These are phyloP conservation scores for Erebia epiphron DNA, from an alignment of 2,888 invertebrate genomes.

Conservation along the genomic window DNA sequence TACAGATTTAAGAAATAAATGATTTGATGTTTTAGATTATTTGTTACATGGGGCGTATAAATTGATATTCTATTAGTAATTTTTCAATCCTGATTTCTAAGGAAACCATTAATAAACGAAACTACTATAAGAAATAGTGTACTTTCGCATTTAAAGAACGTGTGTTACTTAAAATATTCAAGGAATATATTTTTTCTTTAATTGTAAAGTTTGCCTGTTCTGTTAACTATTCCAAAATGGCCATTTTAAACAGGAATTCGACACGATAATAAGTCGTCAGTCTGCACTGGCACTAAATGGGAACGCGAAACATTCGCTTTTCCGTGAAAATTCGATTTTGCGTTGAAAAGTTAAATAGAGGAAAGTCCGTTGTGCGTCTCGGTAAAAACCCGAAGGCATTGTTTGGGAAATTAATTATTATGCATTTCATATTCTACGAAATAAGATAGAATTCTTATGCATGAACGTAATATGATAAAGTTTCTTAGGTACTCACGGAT, in stretches of 20 bases:
- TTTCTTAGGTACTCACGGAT: not conserved
- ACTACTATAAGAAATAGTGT: too few species aligned
- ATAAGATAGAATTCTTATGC: not conserved
- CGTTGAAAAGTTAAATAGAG: conserved; percentile 37
- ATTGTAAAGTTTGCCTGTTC: too few species aligned
- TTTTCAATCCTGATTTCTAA: too few species aligned
- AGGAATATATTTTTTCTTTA: too few species aligned
- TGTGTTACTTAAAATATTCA: too few species aligned
- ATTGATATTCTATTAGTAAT: too few species aligned
- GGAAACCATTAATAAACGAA: too few species aligned
- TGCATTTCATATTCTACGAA: not conserved
- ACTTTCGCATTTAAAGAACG: too few species aligned
- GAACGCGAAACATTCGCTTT: conserved; percentile 41
- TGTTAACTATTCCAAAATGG: not conserved
- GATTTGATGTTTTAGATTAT: too few species aligned
- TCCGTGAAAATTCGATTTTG: conserved; percentile 44
- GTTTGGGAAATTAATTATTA: conserved; percentile 23
- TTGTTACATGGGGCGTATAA: too few species aligned
- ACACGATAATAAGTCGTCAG: not conserved
- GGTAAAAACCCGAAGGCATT: conserved; percentile 22
- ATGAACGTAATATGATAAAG: not conserved
- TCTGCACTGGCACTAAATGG: conserved; percentile 8
- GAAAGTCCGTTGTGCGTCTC: conserved; percentile 14
- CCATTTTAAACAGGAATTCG: not conserved
- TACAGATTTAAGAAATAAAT: too few species aligned